These are phyloP conservation scores for Cyanoliseus patagonus DNA, from an alignment of 2,113 vertebrate species.

Conservation along the genomic window DNA sequence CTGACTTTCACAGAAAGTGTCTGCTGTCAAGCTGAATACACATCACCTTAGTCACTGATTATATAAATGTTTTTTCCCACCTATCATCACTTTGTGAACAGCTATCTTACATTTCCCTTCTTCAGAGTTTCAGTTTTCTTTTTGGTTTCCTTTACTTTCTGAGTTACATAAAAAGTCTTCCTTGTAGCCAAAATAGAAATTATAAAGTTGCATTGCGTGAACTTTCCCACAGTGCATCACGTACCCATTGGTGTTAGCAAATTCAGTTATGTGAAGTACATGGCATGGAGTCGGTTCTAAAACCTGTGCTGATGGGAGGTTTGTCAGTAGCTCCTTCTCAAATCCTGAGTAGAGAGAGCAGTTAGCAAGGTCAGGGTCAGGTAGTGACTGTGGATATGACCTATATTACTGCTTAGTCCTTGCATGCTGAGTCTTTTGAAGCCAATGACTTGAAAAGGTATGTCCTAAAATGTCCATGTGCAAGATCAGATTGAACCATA, in stretches of 20 bases:
- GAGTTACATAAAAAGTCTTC: neutral
- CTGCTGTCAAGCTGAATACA: neutral
- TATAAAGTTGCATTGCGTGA: neutral
- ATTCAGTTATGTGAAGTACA: neutral
- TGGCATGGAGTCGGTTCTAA: neutral
- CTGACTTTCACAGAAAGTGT: neutral
- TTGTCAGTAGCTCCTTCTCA: neutral
- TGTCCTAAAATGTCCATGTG: neutral
- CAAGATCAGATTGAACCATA: neutral
- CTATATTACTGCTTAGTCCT: neutral
- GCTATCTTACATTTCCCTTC: neutral
- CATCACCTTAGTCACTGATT: neutral
- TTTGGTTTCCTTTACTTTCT: neutral
- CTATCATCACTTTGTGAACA: neutral
- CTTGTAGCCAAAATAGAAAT: neutral
- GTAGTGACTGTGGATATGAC: neutral
- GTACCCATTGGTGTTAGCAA: neutral
- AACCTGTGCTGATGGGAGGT: neutral
- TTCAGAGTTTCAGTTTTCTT: neutral
- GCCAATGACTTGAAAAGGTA: neutral
- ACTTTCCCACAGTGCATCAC: neutral
- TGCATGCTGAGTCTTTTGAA: neutral
- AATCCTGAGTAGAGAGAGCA: neutral
- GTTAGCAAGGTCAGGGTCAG: neutral
- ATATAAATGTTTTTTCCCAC: neutral